Base-by-base conservation (phyloP, 2,797 vertebrate species). In the Gallinago stenura region DNA sequence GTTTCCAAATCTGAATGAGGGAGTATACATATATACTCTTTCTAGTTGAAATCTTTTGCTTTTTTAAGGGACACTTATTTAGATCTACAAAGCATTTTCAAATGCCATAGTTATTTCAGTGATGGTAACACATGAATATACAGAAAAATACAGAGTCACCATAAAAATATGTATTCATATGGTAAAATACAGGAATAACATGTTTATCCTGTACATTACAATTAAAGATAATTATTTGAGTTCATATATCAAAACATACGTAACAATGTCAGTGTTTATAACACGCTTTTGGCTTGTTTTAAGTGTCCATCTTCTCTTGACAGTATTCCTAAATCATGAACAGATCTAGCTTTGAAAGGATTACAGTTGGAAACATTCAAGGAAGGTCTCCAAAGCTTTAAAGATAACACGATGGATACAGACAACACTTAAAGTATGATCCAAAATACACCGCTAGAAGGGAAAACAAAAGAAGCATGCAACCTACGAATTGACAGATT, bases 21-120 rank as follows among this genome's bases (percentile, higher is more conserved):
- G 3, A 66, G 2, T 2, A 28, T 37, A 31, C 0, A 1, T 6
- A 57, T 12, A 37, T 1, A 7, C 5, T 48, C 35, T 22, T 56
- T 2, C 3, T 15, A 39, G 5, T 0, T 35, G 20, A 81, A 54
- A 11, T 24, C 8, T 28, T 76, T 51, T 79, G 21, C 10, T 70
- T 14, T 41, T 70, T 79, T 87, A 70, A 77, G 87, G 24, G 18
- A 22, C 15, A n/a, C 17, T 51, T 77, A 7, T 37, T 54, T 64
- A 62, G 4, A 43, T 9, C 15, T 37, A 53, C 3, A 10, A 26
- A 82, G 13, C 48, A 69, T 31, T 78, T 84, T 70, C 22, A 56
- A 93, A 69, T 6, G 56, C 2, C 10, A 6, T 0, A 51, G 12
- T 54, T 76, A 46, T 50, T 60, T 83, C 64, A 61, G 25, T n/a